phyloP scores from a whole-genome alignment of 2,888 invertebrate species.

The Parnassius apollo region DNA sequence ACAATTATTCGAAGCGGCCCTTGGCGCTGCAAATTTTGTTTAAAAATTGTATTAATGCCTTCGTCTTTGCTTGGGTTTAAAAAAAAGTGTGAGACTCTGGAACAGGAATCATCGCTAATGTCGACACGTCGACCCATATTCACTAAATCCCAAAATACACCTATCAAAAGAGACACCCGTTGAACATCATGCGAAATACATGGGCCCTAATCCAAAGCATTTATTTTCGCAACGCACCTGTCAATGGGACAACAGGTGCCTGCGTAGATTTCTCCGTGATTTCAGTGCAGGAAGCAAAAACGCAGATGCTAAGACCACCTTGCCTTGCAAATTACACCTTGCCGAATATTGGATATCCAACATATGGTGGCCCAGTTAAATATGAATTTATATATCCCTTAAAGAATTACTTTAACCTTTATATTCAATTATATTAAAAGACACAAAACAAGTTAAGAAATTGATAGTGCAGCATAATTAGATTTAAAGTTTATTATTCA shows the following conservation, averaged over 20 bases:
- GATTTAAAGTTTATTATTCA: too few relatives aligned
- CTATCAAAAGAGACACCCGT: too few relatives aligned
- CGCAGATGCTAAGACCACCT: constrained; percentile 68
- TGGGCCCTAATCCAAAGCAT: constrained; percentile 5
- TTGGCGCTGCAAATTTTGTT: too few relatives aligned
- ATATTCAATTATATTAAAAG: not conserved
- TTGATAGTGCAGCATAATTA: not conserved
- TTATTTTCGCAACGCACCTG: constrained; percentile 27
- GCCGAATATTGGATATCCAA: constrained; percentile 46
- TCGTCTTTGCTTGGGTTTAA: too few relatives aligned
- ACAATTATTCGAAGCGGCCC: too few relatives aligned
- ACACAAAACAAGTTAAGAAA: not conserved
- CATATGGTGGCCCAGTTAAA: constrained; percentile 23
- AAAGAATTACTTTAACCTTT: not conserved
- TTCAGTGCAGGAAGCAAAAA: constrained; percentile 40
- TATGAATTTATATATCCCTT: not conserved
- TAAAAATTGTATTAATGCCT: too few relatives aligned
- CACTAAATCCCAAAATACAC: too few relatives aligned
- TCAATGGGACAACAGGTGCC: constrained; percentile 53
- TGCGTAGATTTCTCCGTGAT: constrained; percentile 65
- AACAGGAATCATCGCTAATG: too few relatives aligned
- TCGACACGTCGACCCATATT: too few relatives aligned
- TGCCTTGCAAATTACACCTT: constrained; percentile 53
- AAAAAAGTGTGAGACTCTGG: too few relatives aligned
- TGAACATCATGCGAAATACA: too few relatives aligned